Evolutionary conservation across 2,113 vertebrate genomes (phyloP).

Genomic region (Morone saxatilis): DNA sequence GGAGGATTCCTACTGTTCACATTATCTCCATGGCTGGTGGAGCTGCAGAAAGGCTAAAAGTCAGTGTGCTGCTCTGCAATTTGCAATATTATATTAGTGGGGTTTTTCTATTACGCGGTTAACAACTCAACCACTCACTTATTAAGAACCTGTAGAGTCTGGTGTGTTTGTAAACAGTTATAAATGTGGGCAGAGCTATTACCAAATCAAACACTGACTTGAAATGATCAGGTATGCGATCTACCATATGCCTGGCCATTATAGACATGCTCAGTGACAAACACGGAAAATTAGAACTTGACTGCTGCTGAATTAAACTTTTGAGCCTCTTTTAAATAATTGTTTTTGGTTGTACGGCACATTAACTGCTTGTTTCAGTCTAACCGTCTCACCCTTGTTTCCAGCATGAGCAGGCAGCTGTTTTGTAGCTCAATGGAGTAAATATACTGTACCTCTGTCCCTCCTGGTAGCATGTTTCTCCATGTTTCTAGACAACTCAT

Average conservation of each 20-base stretch:
- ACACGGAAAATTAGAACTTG: no score
- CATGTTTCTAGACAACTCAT: not conserved
- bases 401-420: no score
- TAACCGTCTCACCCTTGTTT: no score
- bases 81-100: not conserved
- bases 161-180: not conserved
- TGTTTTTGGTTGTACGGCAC: no score
- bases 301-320: no score
- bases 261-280: no score
- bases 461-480: not conserved
- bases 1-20: not conserved
- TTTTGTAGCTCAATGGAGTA: no score
- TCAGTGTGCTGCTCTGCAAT: not conserved
- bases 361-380: no score
- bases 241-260: not conserved
- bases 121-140: not conserved
- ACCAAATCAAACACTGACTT: not conserved
- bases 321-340: no score
- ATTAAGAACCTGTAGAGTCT: not conserved
- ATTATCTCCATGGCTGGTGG: slow-evolving; percentile 1
- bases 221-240: not conserved
- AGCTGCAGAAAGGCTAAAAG: not conserved
- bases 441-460: not conserved
- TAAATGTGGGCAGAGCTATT: not conserved
- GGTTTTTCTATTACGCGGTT: not conserved